Evolutionary conservation across 2,797 vertebrate species (phyloP).

Genomic region (Neoniphon sammara): DNA sequence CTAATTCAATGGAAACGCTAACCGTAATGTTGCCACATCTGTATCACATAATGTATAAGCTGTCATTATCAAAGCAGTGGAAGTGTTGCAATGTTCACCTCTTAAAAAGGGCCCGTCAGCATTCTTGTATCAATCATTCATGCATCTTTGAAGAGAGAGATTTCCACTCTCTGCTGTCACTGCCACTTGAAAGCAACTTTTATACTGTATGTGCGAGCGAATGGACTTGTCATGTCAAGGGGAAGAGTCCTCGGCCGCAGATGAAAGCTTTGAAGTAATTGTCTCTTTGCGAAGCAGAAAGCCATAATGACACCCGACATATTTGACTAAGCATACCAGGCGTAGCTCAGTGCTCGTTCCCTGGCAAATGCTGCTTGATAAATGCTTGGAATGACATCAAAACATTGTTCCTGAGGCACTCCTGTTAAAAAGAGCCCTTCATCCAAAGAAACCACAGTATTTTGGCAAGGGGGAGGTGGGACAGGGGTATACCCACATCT

Average conservation of each 20-base stretch:
- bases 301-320: conserved; percentile 54
- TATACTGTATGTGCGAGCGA: conserved; percentile 8
- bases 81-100: conserved; percentile 30
- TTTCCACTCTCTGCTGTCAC: conserved; percentile 13
- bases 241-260: conserved; percentile 1
- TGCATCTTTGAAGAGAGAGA: conserved; percentile 8
- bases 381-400: conserved; percentile 65
- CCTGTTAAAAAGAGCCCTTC: conserved; percentile 58
- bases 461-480: conserved; percentile 48
- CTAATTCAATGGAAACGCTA: conserved; percentile 31
- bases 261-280: conserved; percentile 64
- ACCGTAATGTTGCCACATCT: conserved; percentile 37
- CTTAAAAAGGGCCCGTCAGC: conserved; percentile 27
- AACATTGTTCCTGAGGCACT: conserved; percentile 54
- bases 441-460: conserved; percentile 34
- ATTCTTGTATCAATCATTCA: conserved; percentile 3
- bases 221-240: conserved; percentile 22
- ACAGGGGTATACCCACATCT: conserved; percentile 34
- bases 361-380: conserved; percentile 52
- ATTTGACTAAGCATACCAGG: conserved; percentile 68
- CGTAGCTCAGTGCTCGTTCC: conserved; percentile 37
- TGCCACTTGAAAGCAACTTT: conserved; percentile 12
- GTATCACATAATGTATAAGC: conserved; percentile 8
- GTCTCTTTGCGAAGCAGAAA: conserved; percentile 50
- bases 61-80: conserved; percentile 16